These are phyloP conservation scores for Cichlasoma orientale DNA, from an alignment of 2,797 vertebrate genomes.

Conservation along the genomic window DNA sequence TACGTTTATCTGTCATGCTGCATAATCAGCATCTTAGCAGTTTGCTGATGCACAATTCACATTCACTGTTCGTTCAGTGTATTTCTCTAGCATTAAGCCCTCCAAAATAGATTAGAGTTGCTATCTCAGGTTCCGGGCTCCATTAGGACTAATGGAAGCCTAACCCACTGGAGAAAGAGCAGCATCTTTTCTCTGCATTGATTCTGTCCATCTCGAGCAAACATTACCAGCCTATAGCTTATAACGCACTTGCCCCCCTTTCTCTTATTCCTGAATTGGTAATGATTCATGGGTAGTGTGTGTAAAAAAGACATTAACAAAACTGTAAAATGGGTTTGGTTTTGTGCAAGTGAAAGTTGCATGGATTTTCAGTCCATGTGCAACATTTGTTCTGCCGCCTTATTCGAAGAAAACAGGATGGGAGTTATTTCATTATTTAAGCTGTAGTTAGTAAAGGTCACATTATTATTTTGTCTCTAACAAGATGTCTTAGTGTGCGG, in stretches of 20 bases:
- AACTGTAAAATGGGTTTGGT: not conserved
- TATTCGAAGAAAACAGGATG: not conserved
- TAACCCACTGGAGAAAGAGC: conserved; percentile 60
- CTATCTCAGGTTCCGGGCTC: conserved; percentile 70
- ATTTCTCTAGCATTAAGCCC: conserved; percentile 54
- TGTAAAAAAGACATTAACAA: conserved; percentile 4
- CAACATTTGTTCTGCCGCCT: not conserved
- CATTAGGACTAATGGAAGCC: conserved; percentile 78
- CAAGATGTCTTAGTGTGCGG: not conserved
- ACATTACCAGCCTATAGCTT: conserved; percentile 33
- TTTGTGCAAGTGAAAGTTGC: not conserved
- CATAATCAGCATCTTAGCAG: conserved; percentile 2
- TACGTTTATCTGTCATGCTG: not conserved
- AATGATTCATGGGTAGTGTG: not conserved
- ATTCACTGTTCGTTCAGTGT: conserved; percentile 23
- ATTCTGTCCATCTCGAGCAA: conserved; percentile 57
- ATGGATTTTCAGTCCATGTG: not conserved
- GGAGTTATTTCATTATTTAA: not conserved
- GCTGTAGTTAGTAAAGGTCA: not conserved
- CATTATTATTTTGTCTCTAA: not conserved
- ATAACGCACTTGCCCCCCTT: conserved; percentile 43
- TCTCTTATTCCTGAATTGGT: conserved; percentile 7
- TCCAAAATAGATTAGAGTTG: conserved; percentile 72
- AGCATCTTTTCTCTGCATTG: conserved; percentile 67
- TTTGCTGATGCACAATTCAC: conserved; percentile 40